phyloP scores from a whole-genome alignment of 2,797 vertebrate species.

The Momotus momota region DNA sequence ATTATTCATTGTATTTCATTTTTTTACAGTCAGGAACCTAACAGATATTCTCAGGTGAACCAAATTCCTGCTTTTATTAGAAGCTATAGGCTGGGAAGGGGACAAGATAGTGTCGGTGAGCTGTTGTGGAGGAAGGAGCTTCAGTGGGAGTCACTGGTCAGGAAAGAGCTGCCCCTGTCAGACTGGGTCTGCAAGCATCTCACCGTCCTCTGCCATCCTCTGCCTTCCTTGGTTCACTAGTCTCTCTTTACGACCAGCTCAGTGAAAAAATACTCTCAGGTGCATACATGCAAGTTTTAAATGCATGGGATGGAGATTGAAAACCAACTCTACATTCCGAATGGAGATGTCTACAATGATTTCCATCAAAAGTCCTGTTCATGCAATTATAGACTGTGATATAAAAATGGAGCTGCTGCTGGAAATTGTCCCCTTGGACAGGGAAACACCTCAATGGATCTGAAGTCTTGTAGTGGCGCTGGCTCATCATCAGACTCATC shows the following conservation, averaged over 20 bases:
- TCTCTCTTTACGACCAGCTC: neutral
- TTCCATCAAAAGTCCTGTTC: neutral
- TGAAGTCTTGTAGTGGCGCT: neutral
- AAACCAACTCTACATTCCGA: neutral
- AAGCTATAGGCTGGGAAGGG: neutral
- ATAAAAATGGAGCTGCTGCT: neutral
- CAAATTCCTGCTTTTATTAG: neutral
- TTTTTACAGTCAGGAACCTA: neutral
- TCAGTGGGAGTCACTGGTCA: neutral
- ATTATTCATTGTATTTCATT: neutral
- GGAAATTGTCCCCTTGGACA: neutral
- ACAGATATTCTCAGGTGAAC: neutral
- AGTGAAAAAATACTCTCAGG: neutral
- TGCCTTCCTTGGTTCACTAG: neutral
- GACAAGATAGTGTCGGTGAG: fast-evolving
- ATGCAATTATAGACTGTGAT: neutral
- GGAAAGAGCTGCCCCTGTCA: neutral
- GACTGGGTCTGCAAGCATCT: neutral
- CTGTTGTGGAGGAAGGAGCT: neutral
- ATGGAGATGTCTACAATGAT: fast-evolving
- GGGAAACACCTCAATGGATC: neutral
- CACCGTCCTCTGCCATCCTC: neutral
- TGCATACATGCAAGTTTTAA: neutral
- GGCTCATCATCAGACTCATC: neutral
- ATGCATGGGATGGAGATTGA: neutral